phyloP scores from a whole-genome alignment of 2,797 vertebrate genomes.

The Sebastes elongatus region DNA sequence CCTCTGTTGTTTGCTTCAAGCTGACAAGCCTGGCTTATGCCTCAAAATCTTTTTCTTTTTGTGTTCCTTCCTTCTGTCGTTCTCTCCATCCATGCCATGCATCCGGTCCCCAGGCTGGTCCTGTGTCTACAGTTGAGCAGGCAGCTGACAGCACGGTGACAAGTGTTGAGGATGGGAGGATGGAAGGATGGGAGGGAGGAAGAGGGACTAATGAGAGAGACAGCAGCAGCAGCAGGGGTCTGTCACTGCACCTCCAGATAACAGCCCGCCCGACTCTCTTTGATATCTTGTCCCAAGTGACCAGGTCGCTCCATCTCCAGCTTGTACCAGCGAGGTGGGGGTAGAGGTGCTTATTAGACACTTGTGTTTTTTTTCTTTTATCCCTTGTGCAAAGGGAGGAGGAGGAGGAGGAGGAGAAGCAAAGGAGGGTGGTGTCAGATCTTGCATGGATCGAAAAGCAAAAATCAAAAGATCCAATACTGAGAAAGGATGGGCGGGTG shows the following conservation, averaged over 20 bases:
- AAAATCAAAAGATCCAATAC: neutral
- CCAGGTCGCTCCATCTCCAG: conserved; percentile 40
- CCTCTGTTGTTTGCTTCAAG: conserved; percentile 16
- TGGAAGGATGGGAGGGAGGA: neutral
- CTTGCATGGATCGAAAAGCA: neutral
- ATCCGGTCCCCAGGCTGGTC: conserved; percentile 44
- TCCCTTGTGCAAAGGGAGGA: neutral
- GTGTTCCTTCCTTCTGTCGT: neutral
- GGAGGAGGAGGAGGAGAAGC: neutral
- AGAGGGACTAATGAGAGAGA: conserved; percentile 60
- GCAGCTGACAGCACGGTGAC: conserved; percentile 67
- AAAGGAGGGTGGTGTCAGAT: neutral
- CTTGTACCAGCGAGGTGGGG: conserved; percentile 25
- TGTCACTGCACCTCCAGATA: conserved; percentile 67
- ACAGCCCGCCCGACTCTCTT: conserved; percentile 39
- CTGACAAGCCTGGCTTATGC: conserved; percentile 38
- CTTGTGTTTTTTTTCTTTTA: neutral
- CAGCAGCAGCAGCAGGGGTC: conserved; percentile 57
- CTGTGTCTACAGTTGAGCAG: conserved; percentile 60
- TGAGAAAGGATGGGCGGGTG: neutral
- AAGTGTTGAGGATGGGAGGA: conserved; percentile 43
- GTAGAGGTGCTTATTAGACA: conserved; percentile 23
- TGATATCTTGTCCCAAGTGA: conserved; percentile 61
- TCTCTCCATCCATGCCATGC: conserved; percentile 30
- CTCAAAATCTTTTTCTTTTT: conserved; percentile 14